Conservation (phyloP, 1,140 invertebrate genomes). For the Drosophila novamexicana region DNA sequence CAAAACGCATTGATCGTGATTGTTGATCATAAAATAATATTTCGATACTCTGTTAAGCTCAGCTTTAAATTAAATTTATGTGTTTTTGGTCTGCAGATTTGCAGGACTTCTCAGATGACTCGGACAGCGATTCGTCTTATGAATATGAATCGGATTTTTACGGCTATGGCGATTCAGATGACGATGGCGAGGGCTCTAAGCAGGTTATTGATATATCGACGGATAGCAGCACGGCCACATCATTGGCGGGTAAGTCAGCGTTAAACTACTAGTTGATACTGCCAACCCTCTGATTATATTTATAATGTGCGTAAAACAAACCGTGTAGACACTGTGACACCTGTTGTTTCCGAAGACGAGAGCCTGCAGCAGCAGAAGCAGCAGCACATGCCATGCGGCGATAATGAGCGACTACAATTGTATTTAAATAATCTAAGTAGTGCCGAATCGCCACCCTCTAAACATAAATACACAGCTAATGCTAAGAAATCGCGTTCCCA, state of each 20-base stretch:
- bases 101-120: constrained; percentile 29
- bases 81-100: constrained; percentile 38
- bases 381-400: constrained; percentile 16
- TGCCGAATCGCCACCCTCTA: constrained; percentile 63
- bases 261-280: constrained; percentile 70
- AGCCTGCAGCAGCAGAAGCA: constrained; percentile 26
- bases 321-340: constrained; percentile 78
- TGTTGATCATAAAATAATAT: too few species aligned
- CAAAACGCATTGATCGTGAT: too few species aligned
- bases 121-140: constrained; percentile 61
- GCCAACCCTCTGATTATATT: constrained; percentile 81
- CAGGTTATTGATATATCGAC: constrained; percentile 69
- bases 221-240: constrained; percentile 56
- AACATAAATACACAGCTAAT: constrained; percentile 41
- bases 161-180: constrained; percentile 51
- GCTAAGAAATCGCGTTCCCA: constrained; percentile 48
- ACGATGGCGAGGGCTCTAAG: constrained; percentile 29
- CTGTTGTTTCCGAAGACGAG: constrained; percentile 77
- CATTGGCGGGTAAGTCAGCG: constrained; percentile 69
- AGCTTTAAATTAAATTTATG: not conserved
- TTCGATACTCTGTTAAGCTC: too few species aligned
- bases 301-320: constrained; percentile 74
- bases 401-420: constrained; percentile 48
- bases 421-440: constrained; percentile 67
- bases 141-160: constrained; percentile 63